Base-by-base conservation (phyloP, 2,888 invertebrate genomes). In the Ennomos erosarius region DNA sequence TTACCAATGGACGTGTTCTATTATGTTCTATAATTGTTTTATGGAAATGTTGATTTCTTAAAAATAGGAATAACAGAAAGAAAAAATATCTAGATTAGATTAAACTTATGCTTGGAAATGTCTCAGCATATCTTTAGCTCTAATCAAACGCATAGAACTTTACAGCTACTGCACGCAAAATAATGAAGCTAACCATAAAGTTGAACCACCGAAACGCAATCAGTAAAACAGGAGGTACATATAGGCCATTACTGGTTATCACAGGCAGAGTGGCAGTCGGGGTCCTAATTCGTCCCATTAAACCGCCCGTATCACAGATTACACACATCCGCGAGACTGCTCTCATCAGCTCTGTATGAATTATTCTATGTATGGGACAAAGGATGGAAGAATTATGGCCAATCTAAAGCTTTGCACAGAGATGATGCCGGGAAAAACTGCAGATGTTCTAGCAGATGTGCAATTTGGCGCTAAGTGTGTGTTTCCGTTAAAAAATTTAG, bases 231-330 rank as follows among this genome's bases (percentile, higher is more conserved):
- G 11, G 16, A 44, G 11, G n/a, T 45, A 44, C 44, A 42, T 40
- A 45, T 34, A 36, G 1, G 12, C 47, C 26, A 53, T 53, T 44
- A 44, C 35, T 52, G 36, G 57, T 34, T 64, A 67, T 66, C 64
- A 73, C 72, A 65, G 69, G 56, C 51, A 16, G 11, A 58, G 57
- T 26, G 54, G 51, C 57, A 50, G 53, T 53, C 49, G 54, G 54
- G 72, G 67, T 81, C 63, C 67, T 87, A 88, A 89, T 88, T 85
- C 80, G 72, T 68, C 71, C 82, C 79, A 87, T 88, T 88, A 83
- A 78, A 75, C 72, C 73, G 76, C 86, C 90, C 87, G 86, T 90
- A 89, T 90, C 84, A 78, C 77, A 83, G 86, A 88, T 89, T 85
- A 86, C 81, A 70, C 61, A 81, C 86, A 83, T 88, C 89, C 89